These are phyloP conservation scores for Adelognathus sp. DNA, from an alignment of 2,888 invertebrate species.

Conservation along the genomic window DNA sequence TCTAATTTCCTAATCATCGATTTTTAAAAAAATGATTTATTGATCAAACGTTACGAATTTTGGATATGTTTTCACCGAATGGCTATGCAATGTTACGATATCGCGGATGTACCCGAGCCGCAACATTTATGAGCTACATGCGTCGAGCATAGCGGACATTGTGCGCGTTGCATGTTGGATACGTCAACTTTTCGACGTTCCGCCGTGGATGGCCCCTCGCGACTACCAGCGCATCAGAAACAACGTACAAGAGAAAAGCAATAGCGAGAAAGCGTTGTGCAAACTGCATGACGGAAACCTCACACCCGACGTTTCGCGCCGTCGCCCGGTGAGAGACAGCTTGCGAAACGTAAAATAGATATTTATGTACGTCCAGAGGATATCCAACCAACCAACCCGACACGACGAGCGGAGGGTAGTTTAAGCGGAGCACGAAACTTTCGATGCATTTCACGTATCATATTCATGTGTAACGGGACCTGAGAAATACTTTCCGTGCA, in stretches of 20 bases:
- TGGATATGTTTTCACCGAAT: too few species aligned
- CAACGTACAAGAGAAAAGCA: background rate
- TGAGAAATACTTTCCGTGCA: background rate
- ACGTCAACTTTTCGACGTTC: background rate
- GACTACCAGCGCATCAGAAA: background rate
- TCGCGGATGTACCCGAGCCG: background rate
- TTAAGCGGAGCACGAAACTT: slow-evolving; percentile 20
- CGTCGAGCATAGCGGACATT: background rate
- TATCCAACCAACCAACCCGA: background rate
- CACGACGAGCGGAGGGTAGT: background rate
- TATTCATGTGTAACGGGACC: background rate
- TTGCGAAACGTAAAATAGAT: slow-evolving; percentile 10
- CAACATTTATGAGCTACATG: slow-evolving; percentile 16
- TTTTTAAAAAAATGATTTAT: too few species aligned
- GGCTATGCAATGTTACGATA: too few species aligned
- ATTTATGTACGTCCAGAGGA: slow-evolving; percentile 26
- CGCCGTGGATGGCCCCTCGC: background rate
- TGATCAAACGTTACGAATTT: too few species aligned
- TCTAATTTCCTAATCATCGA: too few species aligned
- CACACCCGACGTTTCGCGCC: background rate
- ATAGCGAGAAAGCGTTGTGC: background rate
- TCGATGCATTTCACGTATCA: slow-evolving; percentile 12
- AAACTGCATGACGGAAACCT: background rate
- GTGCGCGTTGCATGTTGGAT: background rate
- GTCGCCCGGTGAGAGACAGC: background rate